Percentiles rank a stretch among this genome's conserved stretches.
phyloP scores from a whole-genome alignment of 2,113 vertebrate species.

The Notothenia coriiceps region DNA sequence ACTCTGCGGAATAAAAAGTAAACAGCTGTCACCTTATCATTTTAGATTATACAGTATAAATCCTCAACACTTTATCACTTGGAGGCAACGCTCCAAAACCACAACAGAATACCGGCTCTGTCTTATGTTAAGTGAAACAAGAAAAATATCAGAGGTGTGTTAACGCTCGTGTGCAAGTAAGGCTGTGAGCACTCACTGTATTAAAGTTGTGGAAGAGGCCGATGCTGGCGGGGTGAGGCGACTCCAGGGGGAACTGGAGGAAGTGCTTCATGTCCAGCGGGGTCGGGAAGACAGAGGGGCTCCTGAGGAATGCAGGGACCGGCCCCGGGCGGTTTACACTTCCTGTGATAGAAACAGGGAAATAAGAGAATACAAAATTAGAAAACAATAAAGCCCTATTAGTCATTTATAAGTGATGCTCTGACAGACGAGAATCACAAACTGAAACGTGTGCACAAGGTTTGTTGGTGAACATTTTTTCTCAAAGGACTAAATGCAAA shows the following conservation, averaged over 20 bases:
- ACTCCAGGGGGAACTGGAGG: slow-evolving; percentile 82
- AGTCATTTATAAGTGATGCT: neutral
- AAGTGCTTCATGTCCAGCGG: slow-evolving; percentile 82
- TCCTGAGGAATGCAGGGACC: slow-evolving; percentile 83
- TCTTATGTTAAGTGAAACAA: slow-evolving; percentile 21
- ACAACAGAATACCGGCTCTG: slow-evolving; percentile 29
- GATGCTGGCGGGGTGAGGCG: slow-evolving; percentile 71
- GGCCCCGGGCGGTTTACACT: slow-evolving; percentile 80
- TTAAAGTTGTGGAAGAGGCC: slow-evolving; percentile 83
- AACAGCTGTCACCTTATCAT: slow-evolving; percentile 72
- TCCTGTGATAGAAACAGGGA: slow-evolving; percentile 63
- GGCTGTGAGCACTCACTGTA: slow-evolving; percentile 70
- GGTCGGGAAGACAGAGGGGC: slow-evolving; percentile 71
- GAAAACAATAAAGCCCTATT: neutral
- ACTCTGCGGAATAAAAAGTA: slow-evolving; percentile 56
- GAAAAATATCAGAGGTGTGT: slow-evolving; percentile 14
- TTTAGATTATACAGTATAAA: slow-evolving; percentile 58
- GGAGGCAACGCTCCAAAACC: slow-evolving; percentile 14
- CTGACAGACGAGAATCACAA: neutral
- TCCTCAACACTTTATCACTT: slow-evolving; percentile 43
- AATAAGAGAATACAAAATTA: neutral
- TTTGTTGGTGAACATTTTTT: neutral
- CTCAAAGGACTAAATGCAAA: neutral
- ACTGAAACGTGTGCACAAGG: neutral
- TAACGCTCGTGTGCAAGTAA: neutral